Evolutionary conservation across 1,140 invertebrate species (phyloP), one percentile per base, ranked within the genome.

Genomic region (Bathynomus jamesi): DNA sequence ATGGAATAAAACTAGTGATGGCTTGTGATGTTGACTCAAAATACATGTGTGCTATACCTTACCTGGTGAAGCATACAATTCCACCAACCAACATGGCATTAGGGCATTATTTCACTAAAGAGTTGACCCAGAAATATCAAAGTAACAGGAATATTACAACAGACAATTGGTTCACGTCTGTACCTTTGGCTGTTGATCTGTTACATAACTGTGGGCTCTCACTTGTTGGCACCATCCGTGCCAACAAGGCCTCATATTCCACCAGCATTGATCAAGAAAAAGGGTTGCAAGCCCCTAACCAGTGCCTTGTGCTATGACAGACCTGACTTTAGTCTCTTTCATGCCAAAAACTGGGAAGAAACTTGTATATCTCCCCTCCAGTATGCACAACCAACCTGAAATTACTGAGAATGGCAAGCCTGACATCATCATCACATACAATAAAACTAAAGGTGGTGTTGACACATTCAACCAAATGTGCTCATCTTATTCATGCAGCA

Each of bases 281-380:
- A 2, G 3, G 24, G 29, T 32, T 10, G 67, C 31, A 3, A 5
- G 3, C 69, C 17, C 1, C 60, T 40, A 69, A 31, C 69, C n/a
- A 70, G 69, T 70, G 61, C 69, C 69, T 70, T 70, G 8, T 25
- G n/a, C 17, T 70, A 71, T 40, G 65, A 40, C 8, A 70, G 71
- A 2, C 78, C 78, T n/a, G n/a, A n/a, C n/a, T n/a, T n/a, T n/a
- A n/a, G n/a, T n/a, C n/a, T n/a, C n/a, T n/a, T n/a, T n/a, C 32
- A 65, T 74, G 32, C 40, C 76, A 2, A 25, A 70, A 3, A 70
- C 69, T 10, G 53, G 40, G 29, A 46, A 70, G 8, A 80, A 77
- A 67, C 61, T 60, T 46, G 75, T 78, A 30, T 21, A 74, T 3
- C 31, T 79, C 3, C 27, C 78, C 4, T 74, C 72, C 10, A 69